Evolutionary conservation across 2,113 vertebrate species (phyloP).

Genomic region (Ochotona princeps): DNA sequence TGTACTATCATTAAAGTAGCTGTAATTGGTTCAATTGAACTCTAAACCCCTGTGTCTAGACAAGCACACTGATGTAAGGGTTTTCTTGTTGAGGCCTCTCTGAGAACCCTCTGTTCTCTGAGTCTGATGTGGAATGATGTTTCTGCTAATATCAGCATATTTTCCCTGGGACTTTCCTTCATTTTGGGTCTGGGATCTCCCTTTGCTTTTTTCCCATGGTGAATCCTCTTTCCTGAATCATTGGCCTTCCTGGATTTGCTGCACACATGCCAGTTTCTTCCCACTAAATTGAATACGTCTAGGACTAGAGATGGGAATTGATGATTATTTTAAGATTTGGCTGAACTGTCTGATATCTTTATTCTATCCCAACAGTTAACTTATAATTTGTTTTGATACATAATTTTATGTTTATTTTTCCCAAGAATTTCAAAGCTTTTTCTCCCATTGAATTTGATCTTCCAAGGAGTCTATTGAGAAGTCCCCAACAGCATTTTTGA

Average conservation of each 20-base stretch:
- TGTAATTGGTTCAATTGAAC: neutral
- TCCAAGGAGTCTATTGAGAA: neutral
- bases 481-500: neutral
- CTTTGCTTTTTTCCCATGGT: neutral
- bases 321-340: neutral
- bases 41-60: neutral
- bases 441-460: neutral
- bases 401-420: neutral
- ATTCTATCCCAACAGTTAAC: neutral
- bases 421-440: neutral
- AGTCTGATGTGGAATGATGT: neutral
- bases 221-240: neutral
- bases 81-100: neutral
- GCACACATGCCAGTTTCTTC: neutral
- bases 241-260: constrained; percentile 1
- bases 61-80: neutral
- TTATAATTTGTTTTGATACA: neutral
- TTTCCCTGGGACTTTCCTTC: constrained; percentile 54
- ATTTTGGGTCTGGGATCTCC: constrained; percentile 15
- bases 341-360: neutral
- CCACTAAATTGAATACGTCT: neutral
- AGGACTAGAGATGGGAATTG: too few species aligned
- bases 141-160: neutral
- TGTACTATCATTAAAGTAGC: neutral
- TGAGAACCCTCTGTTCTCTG: neutral